Evolutionary conservation across 2,797 vertebrate genomes (phyloP).

Genomic region (Urosaurus nigricauda): DNA sequence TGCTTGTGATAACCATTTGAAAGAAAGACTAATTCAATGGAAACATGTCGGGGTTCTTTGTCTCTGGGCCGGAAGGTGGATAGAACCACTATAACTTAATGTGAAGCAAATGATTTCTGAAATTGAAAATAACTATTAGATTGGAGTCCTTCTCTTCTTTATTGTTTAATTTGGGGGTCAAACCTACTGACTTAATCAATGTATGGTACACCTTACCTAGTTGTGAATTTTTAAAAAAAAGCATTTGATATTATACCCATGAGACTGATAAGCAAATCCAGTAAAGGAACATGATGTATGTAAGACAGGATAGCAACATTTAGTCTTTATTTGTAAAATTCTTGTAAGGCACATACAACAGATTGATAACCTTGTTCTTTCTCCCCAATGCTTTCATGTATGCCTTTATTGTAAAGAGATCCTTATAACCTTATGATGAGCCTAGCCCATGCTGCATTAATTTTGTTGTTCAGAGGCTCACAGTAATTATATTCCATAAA

Average conservation of each 20-base stretch:
- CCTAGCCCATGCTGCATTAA: neutral
- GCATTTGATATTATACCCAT: neutral
- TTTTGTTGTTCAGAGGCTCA: rapidly evolving
- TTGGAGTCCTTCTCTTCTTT: neutral
- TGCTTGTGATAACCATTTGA: neutral
- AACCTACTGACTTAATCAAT: slow-evolving; percentile 9
- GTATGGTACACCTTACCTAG: neutral
- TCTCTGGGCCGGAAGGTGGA: neutral
- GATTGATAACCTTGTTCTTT: neutral
- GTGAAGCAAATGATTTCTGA: neutral
- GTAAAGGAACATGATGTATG: neutral
- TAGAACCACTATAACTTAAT: neutral
- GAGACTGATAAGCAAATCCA: neutral
- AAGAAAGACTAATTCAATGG: neutral
- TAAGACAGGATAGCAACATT: neutral
- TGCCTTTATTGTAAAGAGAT: neutral
- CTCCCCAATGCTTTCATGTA: neutral
- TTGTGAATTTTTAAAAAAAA: neutral
- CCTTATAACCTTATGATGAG: neutral
- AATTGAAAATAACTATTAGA: neutral
- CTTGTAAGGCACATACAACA: neutral
- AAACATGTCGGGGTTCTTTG: neutral
- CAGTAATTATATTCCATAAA: neutral
- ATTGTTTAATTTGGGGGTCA: neutral
- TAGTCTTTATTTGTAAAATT: neutral